Conservation (phyloP, 2,888 invertebrate species). For the Ischnus inquisitorius region DNA sequence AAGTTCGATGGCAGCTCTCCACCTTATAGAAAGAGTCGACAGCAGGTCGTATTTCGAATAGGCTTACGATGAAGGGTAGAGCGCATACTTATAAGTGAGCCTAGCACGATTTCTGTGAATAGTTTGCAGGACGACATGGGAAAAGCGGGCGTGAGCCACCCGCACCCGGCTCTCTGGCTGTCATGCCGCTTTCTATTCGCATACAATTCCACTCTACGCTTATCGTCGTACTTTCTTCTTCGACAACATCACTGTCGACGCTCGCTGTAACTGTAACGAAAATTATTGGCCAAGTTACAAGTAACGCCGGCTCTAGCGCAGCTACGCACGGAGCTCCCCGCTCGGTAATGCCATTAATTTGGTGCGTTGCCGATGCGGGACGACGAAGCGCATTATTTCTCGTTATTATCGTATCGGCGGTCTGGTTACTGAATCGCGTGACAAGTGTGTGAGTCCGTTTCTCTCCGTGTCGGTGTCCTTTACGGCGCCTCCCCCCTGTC, state of each 20-base stretch:
- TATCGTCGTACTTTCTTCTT: not conserved
- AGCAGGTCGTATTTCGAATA: not conserved
- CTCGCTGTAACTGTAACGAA: conserved; percentile 58
- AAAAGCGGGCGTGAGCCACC: conserved; percentile 29
- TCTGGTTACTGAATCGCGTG: conserved; percentile 80
- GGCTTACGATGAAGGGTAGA: conserved; percentile 3
- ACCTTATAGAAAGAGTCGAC: conserved; percentile 17
- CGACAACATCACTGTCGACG: not conserved
- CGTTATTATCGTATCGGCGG: conserved; percentile 77
- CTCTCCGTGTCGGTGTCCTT: conserved; percentile 55
- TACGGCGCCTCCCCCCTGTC: not conserved
- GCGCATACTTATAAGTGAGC: not conserved
- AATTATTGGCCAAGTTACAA: conserved; percentile 75
- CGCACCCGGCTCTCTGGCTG: conserved; percentile 42
- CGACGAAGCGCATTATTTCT: conserved; percentile 77
- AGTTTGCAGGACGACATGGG: conserved; percentile 33
- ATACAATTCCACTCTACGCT: conserved; percentile 3
- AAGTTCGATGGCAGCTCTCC: too few relatives aligned
- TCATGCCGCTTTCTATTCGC: conserved; percentile 27
- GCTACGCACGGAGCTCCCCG: conserved; percentile 2
- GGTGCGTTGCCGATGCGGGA: conserved; percentile 73
- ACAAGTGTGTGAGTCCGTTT: conserved; percentile 78
- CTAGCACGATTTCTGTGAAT: conserved; percentile 23
- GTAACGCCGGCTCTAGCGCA: conserved; percentile 67
- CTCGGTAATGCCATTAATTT: conserved; percentile 81